A percentile compares a stretch with the other conserved stretches of the same genome.
These are phyloP conservation scores for Dendrocopos noguchii DNA, from an alignment of 2,113 vertebrate genomes.

Conservation along the genomic window DNA sequence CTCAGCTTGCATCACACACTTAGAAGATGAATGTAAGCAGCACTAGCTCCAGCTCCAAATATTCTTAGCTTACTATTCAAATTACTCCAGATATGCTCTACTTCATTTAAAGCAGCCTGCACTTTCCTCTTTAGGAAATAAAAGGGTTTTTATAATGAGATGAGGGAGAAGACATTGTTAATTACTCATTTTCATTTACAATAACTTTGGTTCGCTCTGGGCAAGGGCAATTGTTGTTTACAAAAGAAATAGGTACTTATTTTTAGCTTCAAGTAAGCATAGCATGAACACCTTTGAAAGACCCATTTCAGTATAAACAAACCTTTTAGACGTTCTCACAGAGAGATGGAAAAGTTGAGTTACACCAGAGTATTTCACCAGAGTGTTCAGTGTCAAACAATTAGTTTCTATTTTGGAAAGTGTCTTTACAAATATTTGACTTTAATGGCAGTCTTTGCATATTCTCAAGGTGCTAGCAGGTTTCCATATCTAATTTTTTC, in stretches of 20 bases:
- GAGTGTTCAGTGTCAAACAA: background rate
- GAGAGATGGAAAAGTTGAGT: background rate
- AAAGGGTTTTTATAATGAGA: slow-evolving; percentile 27
- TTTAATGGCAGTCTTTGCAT: background rate
- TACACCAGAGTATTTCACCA: background rate
- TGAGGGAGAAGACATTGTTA: slow-evolving; percentile 19
- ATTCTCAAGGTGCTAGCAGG: background rate
- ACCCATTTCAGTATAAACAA: background rate
- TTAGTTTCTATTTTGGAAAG: background rate
- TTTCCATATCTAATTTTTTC: background rate
- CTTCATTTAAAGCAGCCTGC: slow-evolving; percentile 36
- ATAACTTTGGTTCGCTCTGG: background rate
- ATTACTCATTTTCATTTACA: slow-evolving; percentile 58
- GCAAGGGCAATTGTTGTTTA: background rate
- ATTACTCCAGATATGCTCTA: background rate
- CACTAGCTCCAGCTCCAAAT: slow-evolving; percentile 1
- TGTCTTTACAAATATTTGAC: background rate
- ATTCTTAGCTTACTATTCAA: background rate
- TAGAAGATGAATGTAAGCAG: background rate
- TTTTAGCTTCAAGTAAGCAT: slow-evolving; percentile 22
- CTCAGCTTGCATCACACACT: background rate
- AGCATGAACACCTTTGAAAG: background rate
- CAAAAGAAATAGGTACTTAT: background rate
- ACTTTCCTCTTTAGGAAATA: background rate
- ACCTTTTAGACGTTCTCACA: background rate